Percentiles rank a stretch among this genome's conserved stretches.
Conservation (phyloP, 1,140 invertebrate genomes). For the Caenorhabditis tropicalis region DNA sequence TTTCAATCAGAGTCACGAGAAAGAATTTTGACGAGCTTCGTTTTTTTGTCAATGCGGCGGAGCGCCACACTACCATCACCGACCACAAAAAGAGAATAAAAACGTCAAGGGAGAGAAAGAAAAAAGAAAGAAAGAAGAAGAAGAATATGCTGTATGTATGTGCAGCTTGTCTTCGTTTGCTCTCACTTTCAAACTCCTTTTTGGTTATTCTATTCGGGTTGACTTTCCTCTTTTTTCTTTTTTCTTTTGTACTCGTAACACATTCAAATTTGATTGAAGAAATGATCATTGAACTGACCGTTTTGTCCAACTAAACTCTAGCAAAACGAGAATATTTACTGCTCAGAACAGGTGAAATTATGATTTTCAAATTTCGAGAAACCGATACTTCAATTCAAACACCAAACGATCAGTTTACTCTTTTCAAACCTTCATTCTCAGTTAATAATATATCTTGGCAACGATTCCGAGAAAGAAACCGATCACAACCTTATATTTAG, state of each 20-base stretch:
- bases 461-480: no score
- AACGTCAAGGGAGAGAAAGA: constrained; percentile 17
- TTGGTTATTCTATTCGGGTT: constrained; percentile 31
- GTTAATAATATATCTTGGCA: no score
- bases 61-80: constrained; percentile 14
- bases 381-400: no score
- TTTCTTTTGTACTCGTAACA: neutral
- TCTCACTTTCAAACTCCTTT: constrained; percentile 2
- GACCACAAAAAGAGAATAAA: constrained; percentile 12
- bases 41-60: neutral
- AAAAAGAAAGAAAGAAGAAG: neutral
- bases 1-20: constrained; percentile 8
- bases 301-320: no score
- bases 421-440: no score
- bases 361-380: neutral
- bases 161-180: constrained; percentile 24
- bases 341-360: no score
- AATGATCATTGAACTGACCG: no score
- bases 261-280: neutral
- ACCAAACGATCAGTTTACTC: no score
- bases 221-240: neutral
- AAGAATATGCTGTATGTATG: no score
- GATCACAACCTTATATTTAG: no score
- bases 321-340: no score
- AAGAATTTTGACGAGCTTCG: constrained; percentile 36